Percentiles rank a stretch among this genome's conserved stretches.
Conservation (phyloP, 37 sponge, comb jelly and placozoan genomes). For the Aplysina aerophoba region DNA sequence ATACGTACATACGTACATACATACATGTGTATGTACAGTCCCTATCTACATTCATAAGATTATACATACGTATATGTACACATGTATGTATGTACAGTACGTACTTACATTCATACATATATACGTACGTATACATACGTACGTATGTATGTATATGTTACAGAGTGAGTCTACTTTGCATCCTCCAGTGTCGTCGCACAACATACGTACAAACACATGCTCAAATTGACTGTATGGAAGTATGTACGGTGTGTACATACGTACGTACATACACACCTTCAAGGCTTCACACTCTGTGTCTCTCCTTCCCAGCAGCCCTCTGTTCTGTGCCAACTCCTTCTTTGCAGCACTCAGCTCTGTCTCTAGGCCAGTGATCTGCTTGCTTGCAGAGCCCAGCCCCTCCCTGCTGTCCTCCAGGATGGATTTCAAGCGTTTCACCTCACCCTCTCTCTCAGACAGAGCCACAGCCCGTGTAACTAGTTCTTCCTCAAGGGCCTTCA, state of each 20-base stretch:
- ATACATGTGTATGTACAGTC: not conserved
- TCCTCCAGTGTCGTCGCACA: not conserved
- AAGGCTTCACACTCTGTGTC: constrained; percentile 41
- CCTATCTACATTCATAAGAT: not conserved
- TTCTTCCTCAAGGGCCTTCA: constrained; percentile 1
- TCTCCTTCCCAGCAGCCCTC: constrained; percentile 14
- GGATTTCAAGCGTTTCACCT: constrained; percentile 42
- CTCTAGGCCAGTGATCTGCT: constrained; percentile 25
- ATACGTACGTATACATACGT: too few species aligned
- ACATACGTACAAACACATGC: not conserved
- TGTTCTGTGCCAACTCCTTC: not conserved
- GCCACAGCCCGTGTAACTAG: constrained; percentile 10
- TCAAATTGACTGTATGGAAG: not conserved
- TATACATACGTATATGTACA: not conserved
- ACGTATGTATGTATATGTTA: too few species aligned
- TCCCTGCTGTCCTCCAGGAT: constrained; percentile 33
- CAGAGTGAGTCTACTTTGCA: too few species aligned
- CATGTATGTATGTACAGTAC: not conserved
- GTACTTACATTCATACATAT: not conserved
- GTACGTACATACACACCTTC: too few species aligned
- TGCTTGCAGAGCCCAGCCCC: constrained; percentile 46
- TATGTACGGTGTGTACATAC: not conserved
- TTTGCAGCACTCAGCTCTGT: constrained; percentile 20
- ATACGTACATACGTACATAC: not conserved
- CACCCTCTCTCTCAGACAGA: constrained; percentile 13